Evolutionary conservation across 1,140 invertebrate genomes (phyloP).

Genomic region (Drosophila yakuba): DNA sequence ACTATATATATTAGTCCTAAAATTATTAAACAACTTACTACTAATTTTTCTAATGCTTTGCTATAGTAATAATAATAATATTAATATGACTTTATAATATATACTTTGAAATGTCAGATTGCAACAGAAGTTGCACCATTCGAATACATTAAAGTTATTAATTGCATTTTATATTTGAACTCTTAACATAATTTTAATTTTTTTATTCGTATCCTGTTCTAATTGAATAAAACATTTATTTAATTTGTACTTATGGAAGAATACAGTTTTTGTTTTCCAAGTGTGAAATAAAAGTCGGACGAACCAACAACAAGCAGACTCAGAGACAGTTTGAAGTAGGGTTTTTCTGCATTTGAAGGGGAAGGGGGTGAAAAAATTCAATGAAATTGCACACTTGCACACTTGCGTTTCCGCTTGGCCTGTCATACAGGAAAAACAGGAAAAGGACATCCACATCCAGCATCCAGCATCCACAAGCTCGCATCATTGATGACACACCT

Average conservation of each 20-base stretch:
- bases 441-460: conserved; percentile 27
- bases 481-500: conserved; percentile 54
- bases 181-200: not conserved
- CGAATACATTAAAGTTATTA: too few relatives aligned
- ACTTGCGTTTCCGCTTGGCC: conserved; percentile 73
- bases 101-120: too few relatives aligned
- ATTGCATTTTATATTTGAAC: not conserved
- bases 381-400: conserved; percentile 82
- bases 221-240: not conserved
- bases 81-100: too few relatives aligned
- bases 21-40: too few relatives aligned
- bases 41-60: too few relatives aligned
- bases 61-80: too few relatives aligned
- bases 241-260: not conserved
- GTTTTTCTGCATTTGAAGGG: conserved; percentile 52
- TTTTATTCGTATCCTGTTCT: not conserved
- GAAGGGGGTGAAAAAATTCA: conserved; percentile 56
- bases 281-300: conserved; percentile 15
- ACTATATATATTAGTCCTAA: too few relatives aligned
- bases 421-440: conserved; percentile 45
- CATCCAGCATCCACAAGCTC: conserved; percentile 23
- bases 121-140: too few relatives aligned
- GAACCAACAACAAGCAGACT: conserved; percentile 27
- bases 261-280: not conserved
- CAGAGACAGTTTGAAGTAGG: conserved; percentile 58